Conservation (phyloP, 2,888 invertebrate genomes). For the Aproaerema taeniolella region DNA sequence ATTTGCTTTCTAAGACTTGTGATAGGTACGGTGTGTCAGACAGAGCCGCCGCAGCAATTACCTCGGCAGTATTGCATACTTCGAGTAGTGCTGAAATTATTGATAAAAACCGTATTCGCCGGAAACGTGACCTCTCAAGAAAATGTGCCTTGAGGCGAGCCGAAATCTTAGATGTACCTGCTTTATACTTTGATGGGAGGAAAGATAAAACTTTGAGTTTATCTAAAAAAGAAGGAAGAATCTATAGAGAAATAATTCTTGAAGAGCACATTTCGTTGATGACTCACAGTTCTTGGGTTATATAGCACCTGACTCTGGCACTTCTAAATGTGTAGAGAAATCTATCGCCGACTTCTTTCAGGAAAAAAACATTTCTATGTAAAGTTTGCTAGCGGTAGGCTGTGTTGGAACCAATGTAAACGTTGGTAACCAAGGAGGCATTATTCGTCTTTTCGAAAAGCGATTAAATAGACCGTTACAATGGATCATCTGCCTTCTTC, state of each 20-base stretch:
- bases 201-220: constrained; percentile 1
- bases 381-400: background rate
- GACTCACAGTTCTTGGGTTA: constrained; percentile 11
- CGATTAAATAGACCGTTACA: constrained; percentile 6
- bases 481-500: constrained; percentile 2
- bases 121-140: background rate
- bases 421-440: constrained; percentile 5
- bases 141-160: background rate
- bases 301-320: constrained; percentile 9
- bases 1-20: constrained; percentile 16
- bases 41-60: constrained; percentile 17
- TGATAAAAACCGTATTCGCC: background rate
- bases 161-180: background rate
- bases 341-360: background rate
- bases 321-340: constrained; percentile 7
- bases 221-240: background rate
- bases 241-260: background rate
- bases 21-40: constrained; percentile 15
- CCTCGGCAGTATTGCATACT: constrained; percentile 15
- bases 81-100: constrained; percentile 1
- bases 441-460: constrained; percentile 9
- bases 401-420: constrained; percentile 6
- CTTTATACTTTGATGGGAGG: constrained; percentile 1
- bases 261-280: constrained; percentile 15
- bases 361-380: background rate